Evolutionary conservation across 2,113 vertebrate genomes (phyloP), one percentile per base, ranked within the genome.

Genomic region (Bettongia penicillata): DNA sequence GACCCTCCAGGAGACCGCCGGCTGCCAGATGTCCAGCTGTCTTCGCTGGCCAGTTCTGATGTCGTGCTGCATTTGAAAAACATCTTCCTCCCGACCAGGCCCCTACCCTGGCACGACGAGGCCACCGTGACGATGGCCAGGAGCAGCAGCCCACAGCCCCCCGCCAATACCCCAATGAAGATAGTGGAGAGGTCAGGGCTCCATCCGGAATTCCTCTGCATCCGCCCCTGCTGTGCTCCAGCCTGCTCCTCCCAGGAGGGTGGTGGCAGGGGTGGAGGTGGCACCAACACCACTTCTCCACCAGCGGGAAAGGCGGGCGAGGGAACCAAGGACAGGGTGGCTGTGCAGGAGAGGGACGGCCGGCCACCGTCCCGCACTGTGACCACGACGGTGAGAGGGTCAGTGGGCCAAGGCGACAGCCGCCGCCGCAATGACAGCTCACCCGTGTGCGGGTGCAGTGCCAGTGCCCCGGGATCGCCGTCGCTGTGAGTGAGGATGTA

Each of bases 81-180:
- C 26, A 25, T 48, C 31, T 90, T 93, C 57, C 97, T 97, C 37
- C 94, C 77, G 5, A 48, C 48, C 91, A 31, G 25, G 11, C 47
- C 28, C 37, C 47, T 1, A 0, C 31, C 11, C 57, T 97, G 98
- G 96, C 98, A 98, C 7, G 97, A 98, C 61, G 98, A 97, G 53
- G 97, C 96, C 3, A 98, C 98, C 14, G 95, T 94, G n/a, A 98
- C 91, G 23, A 99, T 98, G n/a, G 98, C 98, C 95, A 98, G 93
- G 53, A 99, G 96, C 92, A 99, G 90, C 97, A 99, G 93, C 1
- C 96, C 97, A 25, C 98, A 98, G 1, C 98, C 98, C 37, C 98
- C 97, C 0, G 98, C 90, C 95, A 99, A 98, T 89, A 98, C 95
- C 3, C 97, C 90, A 6, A 99, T 98, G 92, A 98, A 97, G 49